Evolutionary conservation across 2,888 invertebrate genomes (phyloP), one percentile per base, ranked within the genome.

Genomic region (Eupithecia exiguata): DNA sequence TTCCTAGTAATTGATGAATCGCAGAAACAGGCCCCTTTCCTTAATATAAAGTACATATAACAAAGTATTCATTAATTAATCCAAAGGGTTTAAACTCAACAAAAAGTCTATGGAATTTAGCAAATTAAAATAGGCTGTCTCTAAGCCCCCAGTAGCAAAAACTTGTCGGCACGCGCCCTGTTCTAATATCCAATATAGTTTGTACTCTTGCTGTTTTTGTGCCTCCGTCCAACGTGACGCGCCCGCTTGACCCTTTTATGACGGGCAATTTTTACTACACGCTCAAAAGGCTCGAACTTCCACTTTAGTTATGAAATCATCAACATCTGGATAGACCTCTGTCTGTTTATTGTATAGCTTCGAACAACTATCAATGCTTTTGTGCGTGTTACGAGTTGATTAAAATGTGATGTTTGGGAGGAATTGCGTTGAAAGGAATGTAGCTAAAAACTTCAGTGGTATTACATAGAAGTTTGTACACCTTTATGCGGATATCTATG

Each of bases 161-260:
- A 91, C 82, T 84, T 80, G 88, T 86, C 89, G 89, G 90, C 91
- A 91, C 91, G 89, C 91, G 91, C 91, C 89, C 89, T 88, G 91
- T 89, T 92, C 91, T 92, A 91, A 94, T 92, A 92, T 94, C 92
- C 91, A 93, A 92, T 93, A 92, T 93, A 93, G 92, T 93, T 93
- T 89, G 90, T 88, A 86, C 87, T 88, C 84, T 84, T 83, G 87
- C 80, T 82, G 86, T 93, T 94, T 94, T 94, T 93, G 92, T 86
- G 79, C 80, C 85, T 82, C 80, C 79, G 71, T 49, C 84, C 82
- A 85, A 88, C 90, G 89, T 89, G 92, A 88, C 89, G 90, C 84
- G 87, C 81, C 85, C 89, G 91, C 91, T 91, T 93, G 92, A 93
- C 94, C 94, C 93, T 93, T 92, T 91, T 91, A 89, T 88, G 89